Conservation (phyloP, 2,113 vertebrate genomes). For the Sardina pilchardus region DNA sequence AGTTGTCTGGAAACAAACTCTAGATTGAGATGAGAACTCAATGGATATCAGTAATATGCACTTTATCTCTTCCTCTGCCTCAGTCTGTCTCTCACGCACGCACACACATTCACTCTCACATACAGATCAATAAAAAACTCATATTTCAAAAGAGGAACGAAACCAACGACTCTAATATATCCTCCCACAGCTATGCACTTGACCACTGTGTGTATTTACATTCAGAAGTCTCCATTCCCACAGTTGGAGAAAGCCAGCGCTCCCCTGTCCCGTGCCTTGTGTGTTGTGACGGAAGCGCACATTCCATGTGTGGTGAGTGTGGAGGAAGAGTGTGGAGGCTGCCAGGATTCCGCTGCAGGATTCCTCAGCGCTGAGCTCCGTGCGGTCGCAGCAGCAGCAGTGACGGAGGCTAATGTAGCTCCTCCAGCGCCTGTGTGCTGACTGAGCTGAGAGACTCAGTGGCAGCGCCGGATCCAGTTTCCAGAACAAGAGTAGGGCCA, state of each 20-base stretch:
- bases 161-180: neutral
- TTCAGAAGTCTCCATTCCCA: neutral
- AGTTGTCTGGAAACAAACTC: neutral
- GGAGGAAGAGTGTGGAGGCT: neutral
- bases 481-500: neutral
- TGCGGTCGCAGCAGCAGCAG: neutral
- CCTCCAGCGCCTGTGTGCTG: neutral
- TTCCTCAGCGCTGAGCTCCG: neutral
- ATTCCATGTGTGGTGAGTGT: constrained; percentile 3
- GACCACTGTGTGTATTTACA: neutral
- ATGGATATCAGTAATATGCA: neutral
- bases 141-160: neutral
- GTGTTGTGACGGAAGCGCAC: neutral
- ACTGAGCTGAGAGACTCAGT: neutral
- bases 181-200: neutral
- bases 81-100: neutral
- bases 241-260: neutral
- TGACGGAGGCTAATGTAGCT: neutral
- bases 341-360: neutral
- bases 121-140: neutral
- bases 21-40: neutral
- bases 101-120: neutral
- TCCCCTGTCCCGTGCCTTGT: neutral
- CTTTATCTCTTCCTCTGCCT: neutral
- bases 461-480: neutral